These are phyloP conservation scores for Sylvilagus floridanus DNA, from an alignment of 2,797 vertebrate species.

Conservation along the genomic window DNA sequence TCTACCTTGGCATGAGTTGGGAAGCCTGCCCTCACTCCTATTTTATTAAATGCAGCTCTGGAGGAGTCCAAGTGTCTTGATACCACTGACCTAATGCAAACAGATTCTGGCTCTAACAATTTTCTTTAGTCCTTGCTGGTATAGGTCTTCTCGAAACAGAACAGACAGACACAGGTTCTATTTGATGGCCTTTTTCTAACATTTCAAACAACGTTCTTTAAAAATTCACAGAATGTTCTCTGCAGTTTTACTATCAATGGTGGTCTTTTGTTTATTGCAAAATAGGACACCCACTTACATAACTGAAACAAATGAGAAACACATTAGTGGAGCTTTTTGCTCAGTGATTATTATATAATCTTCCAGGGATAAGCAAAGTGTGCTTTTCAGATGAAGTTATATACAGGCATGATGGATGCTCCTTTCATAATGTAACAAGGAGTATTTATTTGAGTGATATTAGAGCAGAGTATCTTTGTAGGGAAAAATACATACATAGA, in stretches of 20 bases:
- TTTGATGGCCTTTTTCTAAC: conserved; percentile 26
- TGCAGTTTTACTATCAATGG: conserved; percentile 25
- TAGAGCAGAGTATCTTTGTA: neutral
- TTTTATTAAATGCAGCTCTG: neutral
- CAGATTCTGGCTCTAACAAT: neutral
- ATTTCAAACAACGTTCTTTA: neutral
- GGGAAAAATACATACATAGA: neutral
- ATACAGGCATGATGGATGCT: conserved; percentile 18
- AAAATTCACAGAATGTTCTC: conserved; percentile 45
- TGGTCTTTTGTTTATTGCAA: conserved; percentile 49
- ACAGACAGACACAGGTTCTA: neutral
- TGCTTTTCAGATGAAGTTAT: neutral
- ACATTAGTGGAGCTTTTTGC: conserved; percentile 44
- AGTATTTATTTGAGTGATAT: neutral
- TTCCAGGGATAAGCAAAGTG: neutral
- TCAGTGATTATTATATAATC: neutral
- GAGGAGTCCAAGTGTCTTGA: neutral
- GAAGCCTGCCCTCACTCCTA: neutral
- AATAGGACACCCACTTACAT: conserved; percentile 48
- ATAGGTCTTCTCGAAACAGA: neutral
- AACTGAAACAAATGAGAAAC: conserved; percentile 52
- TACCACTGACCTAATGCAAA: neutral
- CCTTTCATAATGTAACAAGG: conserved; percentile 12
- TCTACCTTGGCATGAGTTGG: neutral
- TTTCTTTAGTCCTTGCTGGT: neutral